Evolutionary conservation across 2,113 vertebrate genomes (phyloP), one percentile per base, ranked within the genome.

Genomic region (Sapayoa aenigma): DNA sequence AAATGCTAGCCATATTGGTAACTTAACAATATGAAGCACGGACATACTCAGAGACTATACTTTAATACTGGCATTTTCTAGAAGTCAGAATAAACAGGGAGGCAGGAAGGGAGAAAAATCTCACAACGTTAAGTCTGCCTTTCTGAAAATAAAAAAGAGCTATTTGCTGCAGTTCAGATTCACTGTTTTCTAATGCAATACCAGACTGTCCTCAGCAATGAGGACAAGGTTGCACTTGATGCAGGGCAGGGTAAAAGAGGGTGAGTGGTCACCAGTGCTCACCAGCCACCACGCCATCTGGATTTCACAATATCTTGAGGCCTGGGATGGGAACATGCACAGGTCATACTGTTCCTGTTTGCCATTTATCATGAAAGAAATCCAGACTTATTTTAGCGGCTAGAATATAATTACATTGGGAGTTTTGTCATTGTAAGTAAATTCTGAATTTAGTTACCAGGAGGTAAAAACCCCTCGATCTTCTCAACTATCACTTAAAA

Each of bases 211-310:
- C 18, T 3, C n/a, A n/a, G 27, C 2, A 73, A 49, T 0, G 11
- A 90, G 27, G 46, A 56, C 41, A 60, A 69, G 24, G 37, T 27
- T 79, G 67, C 27, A 21, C 11, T 25, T 19, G 20, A 52, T 6
- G 14, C 16, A 92, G 39, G n/a, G 46, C 42, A 78, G 24, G 41
- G 31, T 19, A 52, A 68, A 88, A 62, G 24, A 68, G 49, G 6
- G 11, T 1, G 0, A 2, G 1, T 23, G 25, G 46, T n/a, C 52
- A 59, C 16, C 50, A 56, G 3, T 2, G 1, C 9, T 69, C 4
- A 0, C 27, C 55, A 84, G 47, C 30, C 46, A 37, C 55, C 8
- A 2, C 0, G 8, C 9, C 11, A 10, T 4, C 31, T 9, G 8
- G 5, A 20, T 27, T 87, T 77, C 60, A 14, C 1, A 31, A 14